Evolutionary conservation across 2,113 vertebrate genomes (phyloP), one percentile per base, ranked within the genome.

Genomic region (Pongo pygmaeus): DNA sequence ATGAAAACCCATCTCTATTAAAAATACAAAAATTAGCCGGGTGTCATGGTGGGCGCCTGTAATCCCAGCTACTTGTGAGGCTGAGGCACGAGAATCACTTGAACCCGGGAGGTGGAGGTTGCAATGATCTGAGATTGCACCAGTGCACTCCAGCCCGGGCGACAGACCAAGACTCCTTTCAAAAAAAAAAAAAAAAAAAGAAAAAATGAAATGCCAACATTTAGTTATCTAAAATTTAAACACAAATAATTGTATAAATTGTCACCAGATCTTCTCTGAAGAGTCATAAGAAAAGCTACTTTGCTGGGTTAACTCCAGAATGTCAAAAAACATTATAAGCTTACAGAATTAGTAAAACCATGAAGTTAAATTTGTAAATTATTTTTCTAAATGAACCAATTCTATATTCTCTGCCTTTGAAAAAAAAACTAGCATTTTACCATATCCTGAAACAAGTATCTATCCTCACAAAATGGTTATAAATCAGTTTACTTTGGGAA

Each of bases 171-270:
- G 52, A 55, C 52, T 20, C 52, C 52, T 55, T 55, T 20, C 18
- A 55, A 55, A 55, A 55, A 55, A 55, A 6, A 55, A 55, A 55
- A 6, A 55, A 55, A 55, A 18, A 38, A 38, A 38, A 38, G 38
- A 38, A 38, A 38, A 55, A 55, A 55, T 20, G 17, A 55, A 55
- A 55, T 8, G 52, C 52, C 52, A 55, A 55, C 25, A 25, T 48
- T 89, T 75, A 48, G 14, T 91, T 86, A 86, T 46, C 30, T 81
- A 75, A 96, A 94, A 78, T 40, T 81, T 50, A 55, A 86, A 35
- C 61, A 77, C 22, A 81, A 55, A 27, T 57, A 55, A 20, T 55
- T 89, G 4, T 38, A 40, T 89, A 69, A 67, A 89, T 57, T 77
- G 25, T 57, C 48, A 64, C 13, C 18, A n/a, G 40, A 50, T 96